phyloP scores from a whole-genome alignment of 2,888 invertebrate species.

The Leptopilina myrica region DNA sequence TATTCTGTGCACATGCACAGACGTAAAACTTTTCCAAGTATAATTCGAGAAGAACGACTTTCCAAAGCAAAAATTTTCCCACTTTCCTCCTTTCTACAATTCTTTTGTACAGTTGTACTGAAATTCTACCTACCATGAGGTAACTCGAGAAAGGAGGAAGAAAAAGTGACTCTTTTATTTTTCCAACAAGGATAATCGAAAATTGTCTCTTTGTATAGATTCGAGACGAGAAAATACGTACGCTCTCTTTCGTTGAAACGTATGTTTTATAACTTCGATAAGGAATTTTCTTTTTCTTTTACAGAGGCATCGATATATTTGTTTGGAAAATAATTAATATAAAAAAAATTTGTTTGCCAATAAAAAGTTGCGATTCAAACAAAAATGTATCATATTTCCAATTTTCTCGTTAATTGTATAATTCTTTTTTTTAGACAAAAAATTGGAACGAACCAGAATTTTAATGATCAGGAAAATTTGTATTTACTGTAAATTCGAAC shows the following conservation, averaged over 20 bases:
- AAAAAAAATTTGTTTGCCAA: too few relatives aligned
- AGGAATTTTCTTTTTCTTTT: background rate
- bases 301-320: too few relatives aligned
- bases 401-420: too few relatives aligned
- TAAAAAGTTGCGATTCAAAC: too few relatives aligned
- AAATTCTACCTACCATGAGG: slow-evolving; percentile 30
- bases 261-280: slow-evolving; percentile 11
- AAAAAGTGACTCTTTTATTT: slow-evolving; percentile 26
- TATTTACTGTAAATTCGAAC: too few relatives aligned
- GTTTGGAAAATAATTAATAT: too few relatives aligned
- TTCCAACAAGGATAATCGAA: slow-evolving; percentile 23
- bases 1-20: slow-evolving; percentile 34
- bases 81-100: slow-evolving; percentile 1
- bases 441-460: too few relatives aligned
- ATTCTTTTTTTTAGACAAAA: too few relatives aligned
- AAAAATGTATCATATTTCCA: too few relatives aligned
- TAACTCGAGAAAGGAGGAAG: slow-evolving; percentile 23
- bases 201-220: slow-evolving; percentile 10
- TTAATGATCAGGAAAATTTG: too few relatives aligned
- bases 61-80: slow-evolving; percentile 31
- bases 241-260: background rate
- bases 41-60: slow-evolving; percentile 38
- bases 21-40: slow-evolving; percentile 35
- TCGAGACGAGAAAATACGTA: background rate
- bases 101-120: slow-evolving; percentile 31